A percentile compares a stretch with the other conserved stretches of the same genome.
phyloP scores from a whole-genome alignment of 2,113 vertebrate species.

The Bombycilla garrulus region DNA sequence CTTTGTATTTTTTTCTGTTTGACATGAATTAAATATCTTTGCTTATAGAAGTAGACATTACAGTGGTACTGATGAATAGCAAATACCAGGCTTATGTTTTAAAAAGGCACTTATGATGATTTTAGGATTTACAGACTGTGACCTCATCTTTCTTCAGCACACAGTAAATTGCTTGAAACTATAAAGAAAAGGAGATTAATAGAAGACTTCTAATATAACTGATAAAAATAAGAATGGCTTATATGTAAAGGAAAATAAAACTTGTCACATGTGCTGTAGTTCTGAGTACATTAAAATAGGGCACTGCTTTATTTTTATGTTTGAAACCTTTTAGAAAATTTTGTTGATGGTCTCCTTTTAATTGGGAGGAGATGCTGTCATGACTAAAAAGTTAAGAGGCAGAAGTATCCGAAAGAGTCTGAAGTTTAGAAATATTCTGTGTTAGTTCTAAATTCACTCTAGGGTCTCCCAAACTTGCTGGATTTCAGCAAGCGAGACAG shows the following conservation, averaged over 20 bases:
- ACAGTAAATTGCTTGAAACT: conserved; percentile 1
- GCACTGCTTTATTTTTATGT: not conserved
- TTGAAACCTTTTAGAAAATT: not conserved
- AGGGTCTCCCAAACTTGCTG: not conserved
- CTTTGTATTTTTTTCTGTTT: not conserved
- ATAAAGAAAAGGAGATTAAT: not conserved
- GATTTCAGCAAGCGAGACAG: not conserved
- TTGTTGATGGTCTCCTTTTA: not conserved
- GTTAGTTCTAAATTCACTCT: not conserved
- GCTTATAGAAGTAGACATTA: not conserved
- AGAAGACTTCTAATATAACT: not conserved
- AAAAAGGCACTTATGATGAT: not conserved
- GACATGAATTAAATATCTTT: not conserved
- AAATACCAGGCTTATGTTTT: not conserved
- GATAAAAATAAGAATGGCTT: not conserved
- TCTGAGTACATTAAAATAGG: not conserved
- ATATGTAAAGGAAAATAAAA: conserved; percentile 8
- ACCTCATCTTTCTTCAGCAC: not conserved
- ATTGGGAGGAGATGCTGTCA: not conserved
- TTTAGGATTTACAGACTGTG: not conserved
- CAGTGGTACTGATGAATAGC: not conserved
- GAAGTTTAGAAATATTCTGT: not conserved
- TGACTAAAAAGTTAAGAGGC: not conserved
- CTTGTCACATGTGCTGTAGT: not conserved
- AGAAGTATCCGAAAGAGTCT: not conserved